phyloP scores from a whole-genome alignment of 2,797 vertebrate species.

The Sternarchorhynchus goeldii region DNA sequence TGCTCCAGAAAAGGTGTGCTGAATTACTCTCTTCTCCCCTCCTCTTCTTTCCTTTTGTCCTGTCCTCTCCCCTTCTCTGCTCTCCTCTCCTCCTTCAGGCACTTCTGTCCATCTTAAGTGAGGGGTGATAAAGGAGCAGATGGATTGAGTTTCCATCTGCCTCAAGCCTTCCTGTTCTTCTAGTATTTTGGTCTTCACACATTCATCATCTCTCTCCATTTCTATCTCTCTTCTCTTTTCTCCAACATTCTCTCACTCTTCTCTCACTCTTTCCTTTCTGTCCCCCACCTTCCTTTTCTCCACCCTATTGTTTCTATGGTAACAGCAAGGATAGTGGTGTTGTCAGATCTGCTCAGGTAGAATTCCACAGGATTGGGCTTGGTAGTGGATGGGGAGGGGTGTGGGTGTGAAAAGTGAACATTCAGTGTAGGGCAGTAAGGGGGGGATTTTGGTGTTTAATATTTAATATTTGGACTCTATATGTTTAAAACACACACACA shows the following conservation, averaged over 20 bases:
- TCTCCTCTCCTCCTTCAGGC: conserved; percentile 13
- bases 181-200: conserved; percentile 50
- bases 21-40: conserved; percentile 20
- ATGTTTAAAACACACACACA: background rate
- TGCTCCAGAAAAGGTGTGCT: conserved; percentile 21
- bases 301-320: conserved; percentile 57
- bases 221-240: conserved; percentile 1
- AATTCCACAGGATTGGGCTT: conserved; percentile 31
- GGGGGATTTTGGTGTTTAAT: too few species aligned
- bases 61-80: conserved; percentile 21
- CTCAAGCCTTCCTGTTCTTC: conserved; percentile 50
- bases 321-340: conserved; percentile 46
- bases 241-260: conserved; percentile 42
- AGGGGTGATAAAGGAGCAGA: conserved; percentile 47
- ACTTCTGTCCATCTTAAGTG: conserved; percentile 39
- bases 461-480: too few species aligned
- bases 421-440: background rate
- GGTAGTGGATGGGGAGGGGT: conserved; percentile 19
- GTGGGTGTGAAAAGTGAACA: background rate
- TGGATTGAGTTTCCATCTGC: conserved; percentile 49
- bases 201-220: conserved; percentile 33
- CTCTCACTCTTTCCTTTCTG: conserved; percentile 47
- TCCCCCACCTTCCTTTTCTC: conserved; percentile 51
- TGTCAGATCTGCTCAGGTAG: conserved; percentile 42
- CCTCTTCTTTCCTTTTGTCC: background rate